These are phyloP conservation scores for Sminthopsis crassicaudata DNA, from an alignment of 2,113 vertebrate species.

Conservation along the genomic window DNA sequence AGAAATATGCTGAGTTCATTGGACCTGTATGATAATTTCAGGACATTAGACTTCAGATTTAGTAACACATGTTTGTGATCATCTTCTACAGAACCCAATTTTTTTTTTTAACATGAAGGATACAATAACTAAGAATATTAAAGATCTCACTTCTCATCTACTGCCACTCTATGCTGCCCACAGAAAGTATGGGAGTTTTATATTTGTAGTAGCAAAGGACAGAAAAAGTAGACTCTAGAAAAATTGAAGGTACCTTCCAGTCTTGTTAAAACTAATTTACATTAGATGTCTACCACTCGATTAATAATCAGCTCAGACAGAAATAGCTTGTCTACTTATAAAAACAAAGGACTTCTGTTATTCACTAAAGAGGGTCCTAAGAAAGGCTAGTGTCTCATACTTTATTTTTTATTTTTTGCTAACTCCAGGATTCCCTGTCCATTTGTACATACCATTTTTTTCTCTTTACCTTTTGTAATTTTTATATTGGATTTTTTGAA, in stretches of 20 bases:
- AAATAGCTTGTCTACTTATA: background rate
- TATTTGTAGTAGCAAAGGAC: background rate
- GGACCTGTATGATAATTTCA: background rate
- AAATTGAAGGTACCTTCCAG: background rate
- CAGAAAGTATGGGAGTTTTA: background rate
- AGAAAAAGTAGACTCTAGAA: background rate
- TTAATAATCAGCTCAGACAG: background rate
- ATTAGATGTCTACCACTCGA: background rate
- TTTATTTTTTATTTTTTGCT: background rate
- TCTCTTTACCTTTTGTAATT: background rate
- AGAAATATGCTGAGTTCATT: background rate
- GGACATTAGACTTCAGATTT: background rate
- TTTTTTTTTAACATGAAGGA: background rate
- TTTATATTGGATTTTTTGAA: background rate
- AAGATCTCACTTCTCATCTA: background rate
- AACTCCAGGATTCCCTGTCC: background rate
- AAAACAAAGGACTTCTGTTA: background rate
- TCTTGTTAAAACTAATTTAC: background rate
- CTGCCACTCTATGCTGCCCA: background rate
- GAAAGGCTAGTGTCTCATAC: background rate
- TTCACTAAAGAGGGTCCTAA: background rate
- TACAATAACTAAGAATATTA: background rate
- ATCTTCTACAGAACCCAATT: background rate
- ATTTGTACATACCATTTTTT: background rate
- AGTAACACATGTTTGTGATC: background rate